Evolutionary conservation across 2,797 vertebrate species (phyloP), one percentile per base, ranked within the genome.

Genomic region (Todus mexicanus): DNA sequence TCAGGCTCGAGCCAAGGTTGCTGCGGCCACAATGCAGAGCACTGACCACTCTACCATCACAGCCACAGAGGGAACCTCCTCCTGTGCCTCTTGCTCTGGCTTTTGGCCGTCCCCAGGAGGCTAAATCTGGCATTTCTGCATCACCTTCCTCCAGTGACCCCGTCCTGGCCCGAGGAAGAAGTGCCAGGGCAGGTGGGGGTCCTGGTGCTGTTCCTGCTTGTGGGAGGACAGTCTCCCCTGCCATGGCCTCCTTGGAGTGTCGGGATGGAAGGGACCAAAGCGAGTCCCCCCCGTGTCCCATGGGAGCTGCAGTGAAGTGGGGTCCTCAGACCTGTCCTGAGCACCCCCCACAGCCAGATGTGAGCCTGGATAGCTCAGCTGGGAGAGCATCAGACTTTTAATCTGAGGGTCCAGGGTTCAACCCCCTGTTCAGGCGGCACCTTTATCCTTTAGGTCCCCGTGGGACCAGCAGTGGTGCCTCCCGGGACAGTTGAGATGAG

Each of bases 321-420:
- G 57, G 42, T 60, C 12, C 12, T 48, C 29, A 9, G 5, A 12
- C 33, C 26, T 7, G 26, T 48, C 12, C 29, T 7, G 35, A 14
- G 3, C 33, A 3, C 23, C 64, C 47, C 72, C 29, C 9, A 2
- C 5, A 7, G 20, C 5, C 21, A 7, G 3, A 1, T 2, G 12
- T 14, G 65, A 57, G 74, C 74, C 85, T 87, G 85, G 85, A 74
- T 80, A 87, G 85, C 76, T 87, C 85, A 81, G 77, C 5, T 54
- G 85, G 85, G 56, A 88, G 85, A 88, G 85, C 77, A 86, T 86
- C 83, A 85, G 83, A 85, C 84, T 87, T 79, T 87, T 87, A 87
- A 81, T 88, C 85, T 80, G 76, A 87, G 88, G 81, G 87, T 89
- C 87, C 80, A 91, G 83, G 83, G 89, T 91, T 91, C 89, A 91